Base-by-base conservation (phyloP, 2,888 invertebrate genomes). In the Priocnemis perturbator region DNA sequence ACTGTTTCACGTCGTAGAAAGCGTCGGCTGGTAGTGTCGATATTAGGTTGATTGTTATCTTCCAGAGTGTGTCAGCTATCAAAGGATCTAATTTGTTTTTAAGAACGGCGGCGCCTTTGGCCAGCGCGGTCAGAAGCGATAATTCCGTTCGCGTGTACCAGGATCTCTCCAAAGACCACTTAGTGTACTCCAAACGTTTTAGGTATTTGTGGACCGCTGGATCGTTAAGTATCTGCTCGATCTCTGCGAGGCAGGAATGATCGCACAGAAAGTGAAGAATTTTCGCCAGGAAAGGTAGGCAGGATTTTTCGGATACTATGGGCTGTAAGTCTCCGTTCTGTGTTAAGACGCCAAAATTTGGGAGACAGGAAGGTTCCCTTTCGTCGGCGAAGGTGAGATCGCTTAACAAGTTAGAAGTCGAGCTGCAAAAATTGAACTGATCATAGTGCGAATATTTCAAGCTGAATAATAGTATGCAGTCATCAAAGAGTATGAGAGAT, bases 321-420 rank as follows among this genome's bases (percentile, higher is more conserved):
- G 91, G 91, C 58, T 91, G 88, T 14, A 91, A 81, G 78, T 91
- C 89, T 44, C 91, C 91, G 50, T 89, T 85, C 0, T 90, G 83
- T 45, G 87, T 85, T 83, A 91, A 87, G 59, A 90, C 89, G 30
- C 90, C 89, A 0, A 90, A 87, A 82, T 90, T 90, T 3, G 91
- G 86, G 11, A 90, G 86, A 59, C 88, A 89, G 30, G 90, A 79
- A 69, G 91, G 91, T 53, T 89, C 86, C 56, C 90, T 86, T n/a
- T 88, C 85, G 63, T 83, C 84, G 37, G 89, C 88, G 4, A 86
- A 74, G 48, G 85, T 85, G 60, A 86, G 87, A 56, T 88, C 85
- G 59, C 90, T 90, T 71, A 91, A 81, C 64, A 91, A 85, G 88
- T 91, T 91, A 21, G 91, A 91, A 7, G 88, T 87, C 15, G 82